A percentile compares a stretch with the other conserved stretches of the same genome.
Evolutionary conservation across 2,888 invertebrate species (phyloP).

Genomic region (Macrophya alboannulata): DNA sequence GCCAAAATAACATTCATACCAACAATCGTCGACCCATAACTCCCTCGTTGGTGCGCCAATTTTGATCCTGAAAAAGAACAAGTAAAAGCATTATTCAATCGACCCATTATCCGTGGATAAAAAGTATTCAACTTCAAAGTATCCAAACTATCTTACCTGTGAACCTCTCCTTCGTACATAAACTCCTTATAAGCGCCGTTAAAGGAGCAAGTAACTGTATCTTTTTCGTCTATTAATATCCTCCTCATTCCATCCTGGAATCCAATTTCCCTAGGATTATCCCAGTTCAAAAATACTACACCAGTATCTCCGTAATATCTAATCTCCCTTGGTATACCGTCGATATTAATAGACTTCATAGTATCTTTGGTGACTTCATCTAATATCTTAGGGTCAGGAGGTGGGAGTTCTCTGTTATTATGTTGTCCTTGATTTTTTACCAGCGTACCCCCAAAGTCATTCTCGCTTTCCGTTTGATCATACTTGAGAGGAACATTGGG

Average conservation of each 20-base stretch:
- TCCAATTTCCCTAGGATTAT: slow-evolving; percentile 92
- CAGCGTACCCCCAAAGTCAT: slow-evolving; percentile 55
- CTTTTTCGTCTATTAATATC: slow-evolving; percentile 90
- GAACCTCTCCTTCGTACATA: slow-evolving; percentile 87
- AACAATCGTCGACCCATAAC: slow-evolving; percentile 92
- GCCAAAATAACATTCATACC: slow-evolving; percentile 96
- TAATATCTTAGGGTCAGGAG: slow-evolving; percentile 79
- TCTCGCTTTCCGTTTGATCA: slow-evolving; percentile 69
- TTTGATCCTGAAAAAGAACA: slow-evolving; percentile 84
- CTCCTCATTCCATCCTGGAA: slow-evolving; percentile 91
- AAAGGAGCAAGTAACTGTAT: slow-evolving; percentile 83
- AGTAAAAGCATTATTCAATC: slow-evolving; percentile 58
- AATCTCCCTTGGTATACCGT: slow-evolving; percentile 90
- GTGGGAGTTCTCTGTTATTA: slow-evolving; percentile 77
- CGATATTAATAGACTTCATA: slow-evolving; percentile 91
- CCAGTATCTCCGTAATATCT: slow-evolving; percentile 93
- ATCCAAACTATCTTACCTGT: slow-evolving; percentile 76
- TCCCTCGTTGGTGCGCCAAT: slow-evolving; percentile 97
- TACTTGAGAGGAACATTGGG: slow-evolving; percentile 67
- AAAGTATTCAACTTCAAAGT: background rate
- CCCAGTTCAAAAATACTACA: slow-evolving; percentile 92
- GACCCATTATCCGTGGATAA: background rate
- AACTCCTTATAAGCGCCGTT: slow-evolving; percentile 89
- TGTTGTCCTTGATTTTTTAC: slow-evolving; percentile 61
- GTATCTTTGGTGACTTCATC: slow-evolving; percentile 86